These are phyloP conservation scores for Ictidomys tridecemlineatus DNA, from an alignment of 2,113 vertebrate species.

Conservation along the genomic window DNA sequence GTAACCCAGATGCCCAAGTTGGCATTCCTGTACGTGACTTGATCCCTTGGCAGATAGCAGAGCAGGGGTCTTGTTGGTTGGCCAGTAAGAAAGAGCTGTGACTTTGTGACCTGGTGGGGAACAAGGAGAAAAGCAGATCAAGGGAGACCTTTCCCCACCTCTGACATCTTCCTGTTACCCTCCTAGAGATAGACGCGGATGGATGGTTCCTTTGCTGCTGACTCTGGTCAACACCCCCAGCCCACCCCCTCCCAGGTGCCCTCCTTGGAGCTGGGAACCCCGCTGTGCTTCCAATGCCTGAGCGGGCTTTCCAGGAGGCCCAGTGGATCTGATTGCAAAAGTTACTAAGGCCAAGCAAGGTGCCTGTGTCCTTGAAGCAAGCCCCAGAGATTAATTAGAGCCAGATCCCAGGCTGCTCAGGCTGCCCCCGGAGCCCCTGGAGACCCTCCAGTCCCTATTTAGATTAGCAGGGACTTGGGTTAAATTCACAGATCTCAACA, in stretches of 20 bases:
- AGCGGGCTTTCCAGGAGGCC: not conserved
- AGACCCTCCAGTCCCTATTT: not conserved
- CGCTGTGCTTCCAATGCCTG: slow-evolving; percentile 46
- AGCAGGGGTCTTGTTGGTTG: not conserved
- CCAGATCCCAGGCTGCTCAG: not conserved
- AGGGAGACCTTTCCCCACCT: not conserved
- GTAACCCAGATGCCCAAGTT: not conserved
- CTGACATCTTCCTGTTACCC: not conserved
- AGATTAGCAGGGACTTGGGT: slow-evolving; percentile 5
- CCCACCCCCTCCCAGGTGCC: accelerated
- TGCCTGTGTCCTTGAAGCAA: slow-evolving; percentile 71
- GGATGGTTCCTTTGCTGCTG: not conserved
- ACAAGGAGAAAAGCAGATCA: not conserved
- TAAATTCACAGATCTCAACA: slow-evolving; percentile 20
- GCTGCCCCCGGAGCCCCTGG: not conserved
- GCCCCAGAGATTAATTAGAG: slow-evolving; percentile 67
- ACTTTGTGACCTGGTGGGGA: not conserved
- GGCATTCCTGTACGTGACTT: not conserved
- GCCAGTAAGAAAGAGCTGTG: not conserved
- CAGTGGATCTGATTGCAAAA: accelerated
- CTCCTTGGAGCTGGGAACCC: not conserved
- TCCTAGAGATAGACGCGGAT: not conserved
- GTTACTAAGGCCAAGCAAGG: slow-evolving; percentile 27
- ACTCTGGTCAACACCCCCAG: not conserved
- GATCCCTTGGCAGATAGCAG: not conserved